Base-by-base conservation (phyloP, 2,888 invertebrate species). In the Temnothorax ravouxi region DNA sequence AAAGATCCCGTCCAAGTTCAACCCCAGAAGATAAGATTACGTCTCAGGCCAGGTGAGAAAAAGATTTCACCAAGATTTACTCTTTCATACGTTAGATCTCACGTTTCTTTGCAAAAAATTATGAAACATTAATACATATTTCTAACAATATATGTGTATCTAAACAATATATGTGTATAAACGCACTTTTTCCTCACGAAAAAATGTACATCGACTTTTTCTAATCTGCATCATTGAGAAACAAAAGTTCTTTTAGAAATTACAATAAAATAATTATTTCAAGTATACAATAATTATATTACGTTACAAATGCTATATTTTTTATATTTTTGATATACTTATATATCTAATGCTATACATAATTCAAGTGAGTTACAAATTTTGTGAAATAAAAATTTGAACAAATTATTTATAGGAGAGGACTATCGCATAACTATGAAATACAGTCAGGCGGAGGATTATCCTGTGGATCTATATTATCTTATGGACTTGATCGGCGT, bases 401-500 rank as follows among this genome's bases (percentile, higher is more conserved):
- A 59, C 21, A 34, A 75, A 75, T 64, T 54, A 29, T 38, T 59
- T n/a, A 56, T 66, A 94, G 95, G 93, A 2, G 93, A 94, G 66
- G 90, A 93, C 41, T 88, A 90, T 61, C 91, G 89, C 25, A 94
- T 96, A 56, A 88, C 90, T 0, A 95, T 97, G 88, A 95, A 95
- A 18, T 97, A 96, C 88, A 95, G 96, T 77, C 96, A 96, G 88
- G 97, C 97, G 0, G 95, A 96, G 88, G 96, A 98, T 93, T 98
- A 97, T 93, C 98, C 98, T 0, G 97, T 98, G 0, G 98, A 98
- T 94, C 95, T 98, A 50, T 98, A 98, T 94, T 98, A 97, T 91
- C 95, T 98, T 67, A 97, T 98, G 96, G 98, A 98, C 91, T 95
- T 97, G n/a, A 64, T 98, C 98, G 0, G 94, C 95, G 15, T 97